phyloP scores from a whole-genome alignment of 2,113 vertebrate genomes.

The Lucifuga dentata region DNA sequence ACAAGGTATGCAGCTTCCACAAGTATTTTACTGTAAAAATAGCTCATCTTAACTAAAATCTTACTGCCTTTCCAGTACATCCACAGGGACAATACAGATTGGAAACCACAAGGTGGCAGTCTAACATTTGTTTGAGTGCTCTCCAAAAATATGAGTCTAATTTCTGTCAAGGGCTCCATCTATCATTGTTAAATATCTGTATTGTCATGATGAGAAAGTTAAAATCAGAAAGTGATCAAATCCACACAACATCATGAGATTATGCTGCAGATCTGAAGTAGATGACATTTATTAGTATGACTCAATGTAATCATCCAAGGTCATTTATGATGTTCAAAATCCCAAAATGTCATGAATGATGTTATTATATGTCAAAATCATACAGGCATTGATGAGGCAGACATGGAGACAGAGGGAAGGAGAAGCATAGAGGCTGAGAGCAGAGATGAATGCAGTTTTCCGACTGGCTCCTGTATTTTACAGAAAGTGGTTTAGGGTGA shows the following conservation, averaged over 20 bases:
- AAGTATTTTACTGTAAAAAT: not conserved
- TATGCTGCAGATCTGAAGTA: slow-evolving; percentile 23
- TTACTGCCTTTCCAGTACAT: not conserved
- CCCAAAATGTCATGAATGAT: slow-evolving; percentile 40
- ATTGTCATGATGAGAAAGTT: slow-evolving; percentile 16
- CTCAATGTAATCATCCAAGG: slow-evolving; percentile 6
- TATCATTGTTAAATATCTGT: not conserved
- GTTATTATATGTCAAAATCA: slow-evolving; percentile 34
- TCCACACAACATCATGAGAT: slow-evolving; percentile 15
- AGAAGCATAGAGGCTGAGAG: slow-evolving; percentile 59
- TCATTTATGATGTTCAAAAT: slow-evolving; percentile 8
- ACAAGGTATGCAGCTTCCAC: not conserved
- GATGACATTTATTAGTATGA: slow-evolving; percentile 11
- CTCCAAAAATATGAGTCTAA: not conserved
- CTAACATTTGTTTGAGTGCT: slow-evolving; percentile 39
- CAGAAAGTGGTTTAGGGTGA: slow-evolving; percentile 56
- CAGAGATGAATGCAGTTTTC: slow-evolving; percentile 44
- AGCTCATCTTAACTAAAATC: not conserved
- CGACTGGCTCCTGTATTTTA: slow-evolving; percentile 67
- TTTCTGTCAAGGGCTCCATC: slow-evolving; percentile 1
- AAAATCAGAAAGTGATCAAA: not conserved
- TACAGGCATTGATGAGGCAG: slow-evolving; percentile 24
- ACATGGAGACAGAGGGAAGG: slow-evolving; percentile 25
- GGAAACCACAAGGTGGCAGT: slow-evolving; percentile 75
- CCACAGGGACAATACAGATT: not conserved